phyloP scores from a whole-genome alignment of 2,113 vertebrate species.

The Sinocyclocheilus anshuiensis region DNA sequence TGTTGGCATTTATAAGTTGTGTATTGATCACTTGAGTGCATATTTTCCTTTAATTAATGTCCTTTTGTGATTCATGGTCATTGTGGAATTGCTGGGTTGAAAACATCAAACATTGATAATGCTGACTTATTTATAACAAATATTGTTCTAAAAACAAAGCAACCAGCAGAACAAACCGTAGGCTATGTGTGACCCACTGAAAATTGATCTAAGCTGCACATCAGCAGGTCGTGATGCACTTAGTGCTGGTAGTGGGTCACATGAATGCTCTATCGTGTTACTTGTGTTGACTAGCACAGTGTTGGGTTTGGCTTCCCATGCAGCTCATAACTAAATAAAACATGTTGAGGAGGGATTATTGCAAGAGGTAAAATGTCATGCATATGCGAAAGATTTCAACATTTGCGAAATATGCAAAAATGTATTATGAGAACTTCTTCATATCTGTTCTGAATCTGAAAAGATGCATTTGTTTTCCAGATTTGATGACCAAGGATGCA shows the following conservation, averaged over 20 bases:
- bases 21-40: background rate
- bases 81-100: background rate
- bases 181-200: constrained; percentile 29
- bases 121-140: background rate
- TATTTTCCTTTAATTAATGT: background rate
- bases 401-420: background rate
- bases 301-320: background rate
- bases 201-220: background rate
- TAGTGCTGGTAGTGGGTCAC: constrained; percentile 20
- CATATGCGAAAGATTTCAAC: background rate
- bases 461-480: constrained; percentile 71
- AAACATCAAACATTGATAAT: background rate
- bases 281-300: constrained; percentile 6
- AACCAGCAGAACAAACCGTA: constrained; percentile 23
- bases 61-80: background rate
- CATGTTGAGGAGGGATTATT: background rate
- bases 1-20: background rate
- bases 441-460: constrained; percentile 26
- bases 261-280: background rate
- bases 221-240: constrained; percentile 26
- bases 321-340: background rate
- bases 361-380: background rate
- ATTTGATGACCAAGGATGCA: constrained; percentile 65
- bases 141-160: constrained; percentile 5
- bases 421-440: background rate